A percentile compares a stretch with the other conserved stretches of the same genome.
These are phyloP conservation scores for Thalassarche chlororhynchos DNA, from an alignment of 2,113 vertebrate genomes.

Conservation along the genomic window DNA sequence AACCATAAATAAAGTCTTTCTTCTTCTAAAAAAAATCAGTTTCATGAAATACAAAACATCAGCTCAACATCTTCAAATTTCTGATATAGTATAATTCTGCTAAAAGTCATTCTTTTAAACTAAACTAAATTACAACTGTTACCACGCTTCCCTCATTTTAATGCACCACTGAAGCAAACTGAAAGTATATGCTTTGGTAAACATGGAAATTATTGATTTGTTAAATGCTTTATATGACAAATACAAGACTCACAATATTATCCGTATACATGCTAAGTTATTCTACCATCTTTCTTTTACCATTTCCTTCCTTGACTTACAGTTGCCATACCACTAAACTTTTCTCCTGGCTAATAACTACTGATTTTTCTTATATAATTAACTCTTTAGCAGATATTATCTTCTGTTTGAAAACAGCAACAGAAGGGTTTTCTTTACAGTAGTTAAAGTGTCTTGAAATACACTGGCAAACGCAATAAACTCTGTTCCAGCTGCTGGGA, in stretches of 20 bases:
- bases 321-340: neutral
- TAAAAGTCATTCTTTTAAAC: neutral
- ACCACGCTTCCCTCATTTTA: neutral
- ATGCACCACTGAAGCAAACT: neutral
- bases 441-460: neutral
- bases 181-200: neutral
- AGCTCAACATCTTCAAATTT: neutral
- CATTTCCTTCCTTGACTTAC: neutral
- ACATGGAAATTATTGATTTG: neutral
- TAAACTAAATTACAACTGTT: neutral
- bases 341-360: neutral
- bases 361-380: neutral
- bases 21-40: neutral
- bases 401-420: neutral
- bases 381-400: neutral
- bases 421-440: neutral
- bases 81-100: neutral
- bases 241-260: neutral
- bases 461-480: neutral
- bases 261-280: neutral
- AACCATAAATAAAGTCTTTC: neutral
- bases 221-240: neutral
- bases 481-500: slow-evolving; percentile 6
- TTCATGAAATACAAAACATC: neutral
- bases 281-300: neutral